These are phyloP conservation scores for Stichodactyla helianthus DNA, from an alignment of 64 coral and sea anemone genomes.

Conservation along the genomic window DNA sequence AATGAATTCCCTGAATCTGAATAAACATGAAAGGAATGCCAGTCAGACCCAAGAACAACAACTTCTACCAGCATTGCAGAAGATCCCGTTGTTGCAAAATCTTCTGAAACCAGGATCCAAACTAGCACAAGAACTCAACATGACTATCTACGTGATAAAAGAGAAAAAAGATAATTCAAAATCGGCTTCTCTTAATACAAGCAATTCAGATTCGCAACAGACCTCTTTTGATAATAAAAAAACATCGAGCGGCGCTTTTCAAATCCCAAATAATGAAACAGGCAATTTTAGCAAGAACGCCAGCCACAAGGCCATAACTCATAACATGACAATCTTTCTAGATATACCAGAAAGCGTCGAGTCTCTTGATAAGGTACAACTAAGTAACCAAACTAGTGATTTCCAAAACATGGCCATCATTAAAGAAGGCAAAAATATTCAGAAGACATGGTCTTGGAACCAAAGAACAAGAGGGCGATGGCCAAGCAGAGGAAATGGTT, in stretches of 20 bases:
- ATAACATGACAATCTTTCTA: not conserved
- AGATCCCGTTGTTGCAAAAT: not conserved
- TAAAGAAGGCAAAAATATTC: not conserved
- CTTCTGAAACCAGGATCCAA: not conserved
- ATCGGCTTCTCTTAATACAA: not conserved
- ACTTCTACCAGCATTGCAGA: not conserved
- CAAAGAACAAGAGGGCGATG: not conserved
- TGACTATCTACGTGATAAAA: conserved; percentile 5
- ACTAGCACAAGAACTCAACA: not conserved
- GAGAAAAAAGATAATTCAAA: not conserved
- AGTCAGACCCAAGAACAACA: not conserved
- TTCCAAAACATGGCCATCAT: not conserved
- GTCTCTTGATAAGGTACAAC: not conserved
- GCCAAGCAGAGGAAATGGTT: not conserved
- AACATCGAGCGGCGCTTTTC: too few relatives aligned
- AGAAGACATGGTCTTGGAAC: not conserved
- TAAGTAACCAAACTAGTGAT: not conserved
- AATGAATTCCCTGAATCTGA: not conserved
- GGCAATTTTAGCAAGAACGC: not conserved
- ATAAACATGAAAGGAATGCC: not conserved
- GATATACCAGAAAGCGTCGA: not conserved
- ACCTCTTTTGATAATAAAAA: too few relatives aligned
- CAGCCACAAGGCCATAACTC: not conserved
- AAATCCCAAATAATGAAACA: too few relatives aligned
- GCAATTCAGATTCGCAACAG: not conserved